Percentiles rank a stretch among this genome's conserved stretches.
Conservation (phyloP, 2,113 vertebrate species). For the Furnarius figulus region DNA sequence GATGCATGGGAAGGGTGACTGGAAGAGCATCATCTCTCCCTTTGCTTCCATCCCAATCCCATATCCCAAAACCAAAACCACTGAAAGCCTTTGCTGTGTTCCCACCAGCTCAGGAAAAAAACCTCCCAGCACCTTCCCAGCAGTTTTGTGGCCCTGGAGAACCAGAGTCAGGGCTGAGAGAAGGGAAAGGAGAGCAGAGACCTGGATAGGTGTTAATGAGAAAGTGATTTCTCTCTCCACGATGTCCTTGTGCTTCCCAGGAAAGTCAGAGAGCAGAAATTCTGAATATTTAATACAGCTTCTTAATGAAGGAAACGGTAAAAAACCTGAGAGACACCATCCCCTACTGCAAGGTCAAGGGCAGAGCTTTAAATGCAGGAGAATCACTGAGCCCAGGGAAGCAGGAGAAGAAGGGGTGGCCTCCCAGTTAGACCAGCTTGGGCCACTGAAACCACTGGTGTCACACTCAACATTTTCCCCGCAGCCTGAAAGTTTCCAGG, state of each 20-base stretch:
- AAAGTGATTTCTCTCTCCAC: slow-evolving; percentile 29
- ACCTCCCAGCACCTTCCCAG: background rate
- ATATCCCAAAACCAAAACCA: background rate
- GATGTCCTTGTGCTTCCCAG: slow-evolving; percentile 42
- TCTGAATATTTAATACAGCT: slow-evolving; percentile 58
- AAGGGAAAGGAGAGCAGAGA: background rate
- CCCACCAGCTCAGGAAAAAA: background rate
- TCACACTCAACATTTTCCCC: background rate
- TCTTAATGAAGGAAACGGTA: slow-evolving; percentile 47
- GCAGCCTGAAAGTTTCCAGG: background rate
- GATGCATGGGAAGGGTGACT: background rate
- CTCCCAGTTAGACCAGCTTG: background rate
- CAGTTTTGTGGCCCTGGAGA: background rate
- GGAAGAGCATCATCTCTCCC: background rate
- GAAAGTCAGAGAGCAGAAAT: slow-evolving; percentile 33
- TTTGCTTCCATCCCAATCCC: background rate
- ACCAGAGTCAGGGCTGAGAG: background rate
- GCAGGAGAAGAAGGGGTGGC: background rate
- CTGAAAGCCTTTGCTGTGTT: background rate
- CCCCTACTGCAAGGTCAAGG: background rate
- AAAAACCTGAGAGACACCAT: slow-evolving; percentile 15
- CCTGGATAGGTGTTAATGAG: slow-evolving; percentile 47
- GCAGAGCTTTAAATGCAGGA: background rate
- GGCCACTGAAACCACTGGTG: background rate
- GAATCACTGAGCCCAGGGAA: background rate